phyloP scores from a whole-genome alignment of 2,797 vertebrate genomes.

The Darevskia mixta region DNA sequence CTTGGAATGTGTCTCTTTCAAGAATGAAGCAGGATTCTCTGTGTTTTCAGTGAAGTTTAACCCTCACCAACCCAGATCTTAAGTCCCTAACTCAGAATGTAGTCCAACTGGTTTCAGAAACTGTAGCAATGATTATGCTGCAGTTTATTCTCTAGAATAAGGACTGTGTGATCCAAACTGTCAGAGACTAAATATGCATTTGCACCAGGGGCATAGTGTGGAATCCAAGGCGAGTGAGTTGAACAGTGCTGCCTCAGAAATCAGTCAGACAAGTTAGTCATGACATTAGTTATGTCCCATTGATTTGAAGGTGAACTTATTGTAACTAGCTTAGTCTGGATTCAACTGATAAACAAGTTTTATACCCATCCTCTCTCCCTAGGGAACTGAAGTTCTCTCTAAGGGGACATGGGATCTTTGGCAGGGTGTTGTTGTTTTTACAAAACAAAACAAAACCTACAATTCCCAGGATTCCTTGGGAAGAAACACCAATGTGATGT shows the following conservation, averaged over 20 bases:
- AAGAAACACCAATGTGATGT: too few relatives aligned
- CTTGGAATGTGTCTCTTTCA: background rate
- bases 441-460: background rate
- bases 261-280: too few relatives aligned
- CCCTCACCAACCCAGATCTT: background rate
- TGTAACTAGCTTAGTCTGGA: too few relatives aligned
- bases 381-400: background rate
- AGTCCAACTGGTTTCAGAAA: background rate
- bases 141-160: background rate
- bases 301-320: too few relatives aligned
- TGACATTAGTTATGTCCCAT: too few relatives aligned
- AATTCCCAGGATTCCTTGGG: background rate
- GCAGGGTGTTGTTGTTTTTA: background rate
- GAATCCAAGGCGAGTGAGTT: background rate
- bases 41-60: accelerated
- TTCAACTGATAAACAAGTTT: background rate
- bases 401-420: background rate
- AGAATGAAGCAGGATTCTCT: background rate
- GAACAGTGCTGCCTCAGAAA: too few relatives aligned
- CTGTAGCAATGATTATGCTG: background rate
- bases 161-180: background rate
- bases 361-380: background rate
- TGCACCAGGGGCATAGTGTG: background rate
- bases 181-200: background rate
- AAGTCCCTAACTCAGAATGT: background rate